These are phyloP conservation scores for Hypselothyrea guttata DNA, from an alignment of 2,888 invertebrate genomes.

Conservation along the genomic window DNA sequence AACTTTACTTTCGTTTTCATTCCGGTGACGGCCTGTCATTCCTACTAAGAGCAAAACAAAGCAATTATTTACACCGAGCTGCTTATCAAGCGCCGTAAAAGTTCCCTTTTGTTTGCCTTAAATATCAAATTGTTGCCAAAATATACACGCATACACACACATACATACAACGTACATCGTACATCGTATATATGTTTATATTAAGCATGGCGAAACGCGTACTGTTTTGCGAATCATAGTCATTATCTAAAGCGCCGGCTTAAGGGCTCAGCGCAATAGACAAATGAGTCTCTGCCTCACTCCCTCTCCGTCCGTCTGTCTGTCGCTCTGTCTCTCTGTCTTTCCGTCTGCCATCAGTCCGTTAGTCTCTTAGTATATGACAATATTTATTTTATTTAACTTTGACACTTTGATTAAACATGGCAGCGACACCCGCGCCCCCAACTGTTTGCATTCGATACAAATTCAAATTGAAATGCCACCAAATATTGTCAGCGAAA, in stretches of 20 bases:
- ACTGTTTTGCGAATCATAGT: conserved; percentile 55
- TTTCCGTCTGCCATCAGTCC: neutral
- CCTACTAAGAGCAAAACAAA: conserved; percentile 26
- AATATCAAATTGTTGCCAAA: conserved; percentile 51
- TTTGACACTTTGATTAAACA: conserved; percentile 47
- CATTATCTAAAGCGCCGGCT: conserved; percentile 74
- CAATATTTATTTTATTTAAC: conserved; percentile 70
- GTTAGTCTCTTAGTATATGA: conserved; percentile 19
- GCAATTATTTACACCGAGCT: conserved; percentile 44
- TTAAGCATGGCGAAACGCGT: conserved; percentile 20
- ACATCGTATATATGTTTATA: conserved; percentile 18
- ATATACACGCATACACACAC: conserved; percentile 9
- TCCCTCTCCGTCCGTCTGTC: neutral
- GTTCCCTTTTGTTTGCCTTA: conserved; percentile 51
- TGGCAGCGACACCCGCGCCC: conserved; percentile 9
- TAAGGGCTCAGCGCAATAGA: conserved; percentile 61
- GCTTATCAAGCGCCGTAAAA: conserved; percentile 37
- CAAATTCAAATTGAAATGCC: conserved; percentile 18
- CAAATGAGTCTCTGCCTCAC: conserved; percentile 54
- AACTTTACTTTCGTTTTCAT: conserved; percentile 38
- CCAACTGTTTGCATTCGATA: conserved; percentile 4
- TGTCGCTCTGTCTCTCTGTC: conserved; percentile 2
- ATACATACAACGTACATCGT: too few species aligned
- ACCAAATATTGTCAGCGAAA: conserved; percentile 5
- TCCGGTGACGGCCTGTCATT: neutral